Evolutionary conservation across 2,888 invertebrate genomes (phyloP).

Genomic region (Andrena camellia): DNA sequence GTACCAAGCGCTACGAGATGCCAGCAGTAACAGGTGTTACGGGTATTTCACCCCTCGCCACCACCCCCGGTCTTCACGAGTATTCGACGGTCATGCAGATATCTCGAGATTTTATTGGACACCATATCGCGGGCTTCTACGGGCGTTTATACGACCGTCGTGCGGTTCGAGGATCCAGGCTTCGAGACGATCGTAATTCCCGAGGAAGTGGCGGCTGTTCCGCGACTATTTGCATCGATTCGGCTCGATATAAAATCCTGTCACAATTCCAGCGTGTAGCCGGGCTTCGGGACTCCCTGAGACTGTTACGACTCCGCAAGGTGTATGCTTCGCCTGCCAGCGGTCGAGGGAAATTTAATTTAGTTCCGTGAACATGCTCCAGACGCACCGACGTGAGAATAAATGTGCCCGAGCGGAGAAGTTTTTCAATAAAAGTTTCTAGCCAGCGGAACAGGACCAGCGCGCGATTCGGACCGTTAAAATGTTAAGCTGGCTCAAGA

Average conservation of each 20-base stretch:
- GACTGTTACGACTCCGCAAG: not conserved
- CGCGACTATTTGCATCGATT: constrained; percentile 10
- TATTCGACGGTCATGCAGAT: constrained; percentile 1
- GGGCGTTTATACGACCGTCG: not conserved
- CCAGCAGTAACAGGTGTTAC: constrained; percentile 42
- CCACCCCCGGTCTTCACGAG: not conserved
- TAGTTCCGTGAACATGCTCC: not conserved
- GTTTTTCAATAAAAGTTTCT: constrained; percentile 49
- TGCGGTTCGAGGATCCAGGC: not conserved
- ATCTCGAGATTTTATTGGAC: constrained; percentile 27
- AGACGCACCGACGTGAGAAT: constrained; percentile 5
- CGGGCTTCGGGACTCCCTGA: not conserved
- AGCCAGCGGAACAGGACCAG: not conserved
- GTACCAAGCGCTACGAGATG: not conserved
- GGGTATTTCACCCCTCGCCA: constrained; percentile 16
- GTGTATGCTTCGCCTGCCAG: not conserved
- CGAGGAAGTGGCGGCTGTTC: not conserved
- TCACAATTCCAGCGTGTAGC: not conserved
- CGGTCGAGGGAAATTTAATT: constrained; percentile 18
- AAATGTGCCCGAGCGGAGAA: constrained; percentile 5
- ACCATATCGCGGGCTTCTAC: not conserved
- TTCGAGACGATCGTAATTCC: not conserved
- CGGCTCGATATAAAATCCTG: not conserved
- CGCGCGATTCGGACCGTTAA: constrained; percentile 8
- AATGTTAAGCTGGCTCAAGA: constrained; percentile 16